Evolutionary conservation across 2,888 invertebrate species (phyloP), one percentile per base, ranked within the genome.

Genomic region (Conistra vaccinii): DNA sequence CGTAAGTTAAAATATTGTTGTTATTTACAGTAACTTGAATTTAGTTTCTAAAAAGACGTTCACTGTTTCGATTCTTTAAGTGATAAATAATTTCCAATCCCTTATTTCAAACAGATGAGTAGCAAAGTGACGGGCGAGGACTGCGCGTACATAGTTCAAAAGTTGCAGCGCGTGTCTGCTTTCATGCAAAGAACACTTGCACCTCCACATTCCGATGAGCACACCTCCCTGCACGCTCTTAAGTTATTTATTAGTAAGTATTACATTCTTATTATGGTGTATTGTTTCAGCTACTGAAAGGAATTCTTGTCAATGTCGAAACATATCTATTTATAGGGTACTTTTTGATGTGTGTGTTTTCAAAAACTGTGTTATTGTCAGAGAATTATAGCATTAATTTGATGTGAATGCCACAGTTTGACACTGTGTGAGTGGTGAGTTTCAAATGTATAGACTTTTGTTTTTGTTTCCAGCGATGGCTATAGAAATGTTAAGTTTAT

Each of bases 401-500:
- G n/a, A 20, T n/a, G 17, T 23, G n/a, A 17, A 12, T n/a, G 23
- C 17, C 51, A 26, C 7, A 20, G 29, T 17, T 55, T 65, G 29
- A n/a, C 3, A 57, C 32, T 1, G n/a, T 14, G 1, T 0, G 57
- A n/a, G 17, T n/a, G 23, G 17, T 66, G 32, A n/a, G 9, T n/a
- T 57, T 57, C 3, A 57, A 35, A 32, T 32, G 5, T 53, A n/a
- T 7, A 48, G 60, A 62, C 23, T 14, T 53, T 9, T 35, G 12
- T 58, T 63, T 63, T 68, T 70, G 23, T 77, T 85, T 71, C 23
- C 89, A 94, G 97, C 97, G 78, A 97, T 98, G 91, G 97, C 98
- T 2, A 98, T 98, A 91, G 99, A 99, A 96, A 98, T 99, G 87
- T 96, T 99, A 67, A 98, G 98, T 26, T 96, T 99, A 62, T 99